These are phyloP conservation scores for Augochlorella aurata DNA, from an alignment of 2,888 invertebrate genomes.

Conservation along the genomic window DNA sequence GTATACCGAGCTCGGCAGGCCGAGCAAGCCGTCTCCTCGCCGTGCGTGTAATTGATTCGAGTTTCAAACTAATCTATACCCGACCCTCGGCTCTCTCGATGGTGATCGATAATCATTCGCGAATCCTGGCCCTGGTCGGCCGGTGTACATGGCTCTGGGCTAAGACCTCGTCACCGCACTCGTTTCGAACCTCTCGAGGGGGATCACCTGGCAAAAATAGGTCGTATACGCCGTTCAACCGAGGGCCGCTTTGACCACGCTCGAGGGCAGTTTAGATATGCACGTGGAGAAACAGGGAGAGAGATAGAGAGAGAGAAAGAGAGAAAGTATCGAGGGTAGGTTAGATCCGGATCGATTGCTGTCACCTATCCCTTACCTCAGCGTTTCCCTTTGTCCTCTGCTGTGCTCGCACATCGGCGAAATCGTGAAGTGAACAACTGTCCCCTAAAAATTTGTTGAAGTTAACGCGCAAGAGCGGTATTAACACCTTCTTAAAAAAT, in stretches of 20 bases:
- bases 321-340: neutral
- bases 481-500: no score
- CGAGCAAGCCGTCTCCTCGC: slow-evolving; percentile 61
- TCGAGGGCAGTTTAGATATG: neutral
- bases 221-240: neutral
- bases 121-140: slow-evolving; percentile 22
- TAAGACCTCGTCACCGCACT: slow-evolving; percentile 27
- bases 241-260: neutral
- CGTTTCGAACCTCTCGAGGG: slow-evolving; percentile 26
- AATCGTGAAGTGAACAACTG: neutral
- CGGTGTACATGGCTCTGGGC: slow-evolving; percentile 12
- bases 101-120: slow-evolving; percentile 68
- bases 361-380: neutral
- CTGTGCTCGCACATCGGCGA: no score
- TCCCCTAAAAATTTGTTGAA: neutral
- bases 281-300: no score
- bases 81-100: slow-evolving; percentile 46
- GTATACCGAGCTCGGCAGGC: slow-evolving; percentile 64
- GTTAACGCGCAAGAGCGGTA: neutral
- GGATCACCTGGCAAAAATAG: slow-evolving; percentile 27
- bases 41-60: slow-evolving; percentile 77
- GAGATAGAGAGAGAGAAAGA: neutral
- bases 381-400: neutral
- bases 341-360: neutral
- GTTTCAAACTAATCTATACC: slow-evolving; percentile 77